Percentiles rank a stretch among this genome's conserved stretches.
These are phyloP conservation scores for Cotesia glomerata DNA, from an alignment of 1,140 invertebrate species.

Conservation along the genomic window DNA sequence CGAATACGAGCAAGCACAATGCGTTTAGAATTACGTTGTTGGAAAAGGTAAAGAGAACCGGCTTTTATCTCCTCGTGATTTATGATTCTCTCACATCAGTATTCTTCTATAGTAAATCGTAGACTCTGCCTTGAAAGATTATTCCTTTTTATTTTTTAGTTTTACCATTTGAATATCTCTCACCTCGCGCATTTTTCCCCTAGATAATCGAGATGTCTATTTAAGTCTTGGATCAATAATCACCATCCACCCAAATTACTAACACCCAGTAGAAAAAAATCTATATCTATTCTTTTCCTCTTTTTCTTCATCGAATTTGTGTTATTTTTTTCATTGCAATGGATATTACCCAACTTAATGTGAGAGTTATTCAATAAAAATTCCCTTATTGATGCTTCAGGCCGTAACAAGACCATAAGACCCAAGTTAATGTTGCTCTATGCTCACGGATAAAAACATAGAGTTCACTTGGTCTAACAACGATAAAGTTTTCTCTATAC, in stretches of 20 bases:
- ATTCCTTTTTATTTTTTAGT: too few relatives aligned
- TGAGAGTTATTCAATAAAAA: conserved; percentile 3
- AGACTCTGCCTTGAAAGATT: too few relatives aligned
- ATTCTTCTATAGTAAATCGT: not conserved
- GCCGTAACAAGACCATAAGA: not conserved
- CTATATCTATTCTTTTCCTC: too few relatives aligned
- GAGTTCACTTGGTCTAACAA: not conserved
- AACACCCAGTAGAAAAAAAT: too few relatives aligned
- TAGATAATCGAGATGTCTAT: too few relatives aligned
- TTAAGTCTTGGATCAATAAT: too few relatives aligned
- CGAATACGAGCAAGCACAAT: not conserved
- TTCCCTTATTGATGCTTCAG: not conserved
- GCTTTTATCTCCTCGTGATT: conserved; percentile 16
- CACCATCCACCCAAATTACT: too few relatives aligned
- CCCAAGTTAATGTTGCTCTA: too few relatives aligned
- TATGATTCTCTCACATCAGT: conserved; percentile 5
- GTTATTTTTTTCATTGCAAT: not conserved
- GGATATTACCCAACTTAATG: not conserved
- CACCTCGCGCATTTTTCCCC: too few relatives aligned
- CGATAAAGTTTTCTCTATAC: not conserved
- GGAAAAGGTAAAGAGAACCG: not conserved
- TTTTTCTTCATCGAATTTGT: not conserved
- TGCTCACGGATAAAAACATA: not conserved
- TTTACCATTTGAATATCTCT: too few relatives aligned
- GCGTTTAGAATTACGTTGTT: not conserved